Evolutionary conservation across 2,113 vertebrate genomes (phyloP).

Genomic region (Onychorhynchus coronatus): DNA sequence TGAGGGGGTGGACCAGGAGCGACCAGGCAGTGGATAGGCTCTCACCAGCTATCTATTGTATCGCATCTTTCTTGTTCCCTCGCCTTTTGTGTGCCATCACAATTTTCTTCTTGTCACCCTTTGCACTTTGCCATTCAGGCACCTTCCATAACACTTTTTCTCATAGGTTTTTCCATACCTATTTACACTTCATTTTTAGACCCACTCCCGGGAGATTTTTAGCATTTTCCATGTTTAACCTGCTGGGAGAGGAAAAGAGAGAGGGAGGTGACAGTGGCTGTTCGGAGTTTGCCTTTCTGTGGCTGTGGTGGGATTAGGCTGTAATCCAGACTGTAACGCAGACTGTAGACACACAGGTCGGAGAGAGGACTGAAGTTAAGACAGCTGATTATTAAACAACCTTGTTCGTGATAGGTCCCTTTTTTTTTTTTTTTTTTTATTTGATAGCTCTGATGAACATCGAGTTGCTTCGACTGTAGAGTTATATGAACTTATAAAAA

Average conservation of each 20-base stretch:
- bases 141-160: not conserved
- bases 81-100: constrained; percentile 47
- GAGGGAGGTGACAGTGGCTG: constrained; percentile 1
- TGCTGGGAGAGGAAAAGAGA: constrained; percentile 9
- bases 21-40: constrained; percentile 64
- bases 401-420: not conserved
- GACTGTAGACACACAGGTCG: not conserved
- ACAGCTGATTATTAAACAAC: not conserved
- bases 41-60: constrained; percentile 61
- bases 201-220: constrained; percentile 25
- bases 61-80: constrained; percentile 52
- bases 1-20: constrained; percentile 57
- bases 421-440: not conserved
- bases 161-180: constrained; percentile 20
- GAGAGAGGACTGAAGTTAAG: not conserved
- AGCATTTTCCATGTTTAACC: constrained; percentile 28
- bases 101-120: constrained; percentile 63
- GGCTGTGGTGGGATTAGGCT: not conserved
- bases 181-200: constrained; percentile 51
- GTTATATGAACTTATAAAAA: constrained; percentile 12
- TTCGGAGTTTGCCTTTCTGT: not conserved
- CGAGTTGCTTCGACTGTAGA: constrained; percentile 18
- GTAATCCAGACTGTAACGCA: not conserved
- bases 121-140: constrained; percentile 27
- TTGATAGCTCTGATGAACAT: not conserved